phyloP scores from a whole-genome alignment of 1,140 invertebrate species.

The Magallana angulata region DNA sequence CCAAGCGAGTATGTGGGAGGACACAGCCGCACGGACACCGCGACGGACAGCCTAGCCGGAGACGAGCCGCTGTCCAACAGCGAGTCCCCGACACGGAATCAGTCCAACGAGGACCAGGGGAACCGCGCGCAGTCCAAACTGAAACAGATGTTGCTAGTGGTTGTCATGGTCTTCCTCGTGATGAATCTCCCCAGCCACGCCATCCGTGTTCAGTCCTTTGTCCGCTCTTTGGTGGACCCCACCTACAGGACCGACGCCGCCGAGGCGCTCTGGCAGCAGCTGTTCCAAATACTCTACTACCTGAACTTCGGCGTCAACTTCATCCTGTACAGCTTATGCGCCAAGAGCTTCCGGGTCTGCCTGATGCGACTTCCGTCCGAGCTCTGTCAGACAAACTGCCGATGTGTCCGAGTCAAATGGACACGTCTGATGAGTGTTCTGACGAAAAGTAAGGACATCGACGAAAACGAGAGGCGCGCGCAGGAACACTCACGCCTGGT shows the following conservation, averaged over 20 bases:
- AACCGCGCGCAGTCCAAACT: conserved; percentile 84
- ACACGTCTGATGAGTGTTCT: background rate
- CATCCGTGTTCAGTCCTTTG: conserved; percentile 75
- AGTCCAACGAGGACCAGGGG: conserved; percentile 46
- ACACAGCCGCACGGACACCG: background rate
- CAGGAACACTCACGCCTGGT: conserved; percentile 66
- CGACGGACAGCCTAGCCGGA: background rate
- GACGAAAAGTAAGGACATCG: conserved; percentile 24
- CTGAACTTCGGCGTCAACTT: conserved; percentile 93
- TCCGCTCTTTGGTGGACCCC: conserved; percentile 62
- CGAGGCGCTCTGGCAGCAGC: conserved; percentile 81
- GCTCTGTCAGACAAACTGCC: conserved; percentile 1
- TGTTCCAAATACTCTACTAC: conserved; percentile 85
- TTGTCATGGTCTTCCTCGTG: conserved; percentile 88
- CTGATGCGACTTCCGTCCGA: conserved; percentile 58
- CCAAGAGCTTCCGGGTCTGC: conserved; percentile 64
- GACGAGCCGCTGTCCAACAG: conserved; percentile 25
- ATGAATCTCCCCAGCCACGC: conserved; percentile 86
- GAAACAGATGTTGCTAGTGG: conserved; percentile 90
- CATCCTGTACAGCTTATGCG: conserved; percentile 86
- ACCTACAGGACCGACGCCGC: conserved; percentile 61
- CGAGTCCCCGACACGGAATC: conserved; percentile 25
- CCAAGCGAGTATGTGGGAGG: background rate
- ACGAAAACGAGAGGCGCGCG: conserved; percentile 39
- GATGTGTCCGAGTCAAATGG: conserved; percentile 9